Evolutionary conservation across 30 jellyfish, hydroid and myxozoan species (phyloP), one percentile per base, ranked within the genome.

Genomic region (Calvadosia cruxmelitensis): DNA sequence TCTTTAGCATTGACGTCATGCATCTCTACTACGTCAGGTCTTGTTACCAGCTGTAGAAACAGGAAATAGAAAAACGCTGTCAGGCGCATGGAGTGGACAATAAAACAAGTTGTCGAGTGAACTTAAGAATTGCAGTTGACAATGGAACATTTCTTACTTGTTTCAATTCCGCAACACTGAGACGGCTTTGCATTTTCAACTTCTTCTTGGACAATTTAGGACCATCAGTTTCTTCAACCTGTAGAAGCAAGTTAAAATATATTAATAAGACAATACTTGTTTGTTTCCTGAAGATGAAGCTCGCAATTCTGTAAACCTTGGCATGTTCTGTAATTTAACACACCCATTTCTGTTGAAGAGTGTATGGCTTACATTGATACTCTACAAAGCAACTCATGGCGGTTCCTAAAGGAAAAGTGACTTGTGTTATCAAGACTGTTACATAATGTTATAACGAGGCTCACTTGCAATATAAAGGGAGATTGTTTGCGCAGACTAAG

Each of bases 11-110:
- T 92, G 33, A 85, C 99, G 50, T 92, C 99, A 66, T 92, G 99
- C 96, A 92, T 83, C 66, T 92, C 99, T 27, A 92, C 99, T 57
- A 92, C 96, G 68, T 92, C 99, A 35, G 99, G 99, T 15, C 96
- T 76, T n/a, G 67, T 84, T n/a, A 92, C 99, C 34, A 85, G 85
- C 99, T 92, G 70, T 12, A 72, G 29, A 16, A 67, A 5, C 57
- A 42, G 57, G 20, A 42, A 42, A 42, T 42, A 10, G 20, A 42
- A 20, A 42, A 20, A 10, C 15, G 57, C 57, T 42, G 57, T 42
- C 15, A 42, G n/a, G n/a, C n/a, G n/a, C n/a, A n/a, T n/a, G n/a
- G n/a, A n/a, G n/a, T n/a, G n/a, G n/a, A n/a, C n/a, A n/a, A n/a
- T n/a, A n/a, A n/a, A n/a, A n/a, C n/a, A n/a, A n/a, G 12, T 49